Evolutionary conservation across 2,888 invertebrate genomes (phyloP).

Genomic region (Cryptocheilus praepositus): DNA sequence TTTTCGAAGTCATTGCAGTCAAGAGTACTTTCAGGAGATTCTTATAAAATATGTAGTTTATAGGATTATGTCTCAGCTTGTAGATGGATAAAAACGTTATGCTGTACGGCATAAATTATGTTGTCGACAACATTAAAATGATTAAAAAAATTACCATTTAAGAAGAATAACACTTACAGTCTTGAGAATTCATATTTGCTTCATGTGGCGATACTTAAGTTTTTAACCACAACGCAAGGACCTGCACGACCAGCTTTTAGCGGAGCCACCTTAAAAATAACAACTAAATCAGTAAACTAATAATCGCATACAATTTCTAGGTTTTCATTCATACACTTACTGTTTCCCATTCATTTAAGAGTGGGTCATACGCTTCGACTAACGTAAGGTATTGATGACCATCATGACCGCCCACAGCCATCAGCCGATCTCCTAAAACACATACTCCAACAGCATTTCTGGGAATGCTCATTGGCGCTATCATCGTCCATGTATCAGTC

Average conservation of each 20-base stretch:
- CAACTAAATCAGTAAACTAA: conserved; percentile 11
- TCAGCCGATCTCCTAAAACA: conserved; percentile 87
- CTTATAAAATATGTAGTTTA: too few relatives aligned
- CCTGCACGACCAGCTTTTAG: conserved; percentile 91
- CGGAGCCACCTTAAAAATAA: conserved; percentile 80
- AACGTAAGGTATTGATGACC: conserved; percentile 90
- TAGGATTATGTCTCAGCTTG: too few relatives aligned
- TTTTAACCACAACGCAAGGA: conserved; percentile 84
- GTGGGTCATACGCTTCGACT: conserved; percentile 93
- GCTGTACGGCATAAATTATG: too few relatives aligned
- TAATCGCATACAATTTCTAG: background rate
- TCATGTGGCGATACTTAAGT: conserved; percentile 35
- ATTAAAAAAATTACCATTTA: too few relatives aligned
- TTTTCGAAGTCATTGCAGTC: too few relatives aligned
- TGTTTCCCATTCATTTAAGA: conserved; percentile 84
- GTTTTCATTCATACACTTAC: conserved; percentile 63
- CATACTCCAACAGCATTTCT: conserved; percentile 94
- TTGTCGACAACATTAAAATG: too few relatives aligned
- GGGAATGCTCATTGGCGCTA: conserved; percentile 88
- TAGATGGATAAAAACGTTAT: too few relatives aligned
- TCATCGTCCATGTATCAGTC: conserved; percentile 91
- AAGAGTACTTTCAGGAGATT: too few relatives aligned
- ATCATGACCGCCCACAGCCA: conserved; percentile 94
- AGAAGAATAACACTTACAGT: background rate
- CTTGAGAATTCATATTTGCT: background rate